Base-by-base conservation (phyloP, 2,888 invertebrate species). In the Lochmaea capreae region DNA sequence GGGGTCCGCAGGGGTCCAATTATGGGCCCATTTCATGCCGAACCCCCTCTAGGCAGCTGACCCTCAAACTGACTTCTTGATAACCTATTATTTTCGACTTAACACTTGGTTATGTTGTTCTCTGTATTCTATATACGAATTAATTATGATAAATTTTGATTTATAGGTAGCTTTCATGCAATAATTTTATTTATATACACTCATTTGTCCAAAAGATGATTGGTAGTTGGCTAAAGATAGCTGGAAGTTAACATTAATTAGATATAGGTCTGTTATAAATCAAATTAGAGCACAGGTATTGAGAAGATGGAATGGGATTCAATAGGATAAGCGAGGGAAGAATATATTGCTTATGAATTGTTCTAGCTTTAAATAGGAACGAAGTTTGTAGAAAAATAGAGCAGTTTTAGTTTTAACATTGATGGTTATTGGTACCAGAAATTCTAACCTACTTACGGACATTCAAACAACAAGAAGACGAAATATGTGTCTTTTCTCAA, bases 1-100 rank as follows among this genome's bases (percentile, higher is more conserved):
- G 83, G 85, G 84, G 85, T 82, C 81, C 78, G 76, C 84, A 81
- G 86, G 87, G 84, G 86, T 86, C 87, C 87, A 87, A 87, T 87
- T 87, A 87, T 85, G 85, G 81, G 83, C 82, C 87, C 85, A 86
- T 87, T 87, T 86, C 84, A 75, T 79, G 78, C 84, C 79, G 81
- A 77, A 81, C 81, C 76, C 82, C 81, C 79, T 77, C 74, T 52
- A 73, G 78, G 73, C 81, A 79, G 81, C 82, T 82, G 82, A 79
- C 79, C 78, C 79, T 81, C 81, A 76, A 75, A 75, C 72, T 75
- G 75, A 63, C 62, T 68, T 73, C 74, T 81, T 80, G 79, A 82
- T 83, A 82, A 74, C 80, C 78, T 81, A 84, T 85, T 84, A 84
- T 83, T 80, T 84, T 82, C 83, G 78, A 83, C 81, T 83, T 83